Base-by-base conservation (phyloP, 2,797 vertebrate species). In the Tragopan temminckii region DNA sequence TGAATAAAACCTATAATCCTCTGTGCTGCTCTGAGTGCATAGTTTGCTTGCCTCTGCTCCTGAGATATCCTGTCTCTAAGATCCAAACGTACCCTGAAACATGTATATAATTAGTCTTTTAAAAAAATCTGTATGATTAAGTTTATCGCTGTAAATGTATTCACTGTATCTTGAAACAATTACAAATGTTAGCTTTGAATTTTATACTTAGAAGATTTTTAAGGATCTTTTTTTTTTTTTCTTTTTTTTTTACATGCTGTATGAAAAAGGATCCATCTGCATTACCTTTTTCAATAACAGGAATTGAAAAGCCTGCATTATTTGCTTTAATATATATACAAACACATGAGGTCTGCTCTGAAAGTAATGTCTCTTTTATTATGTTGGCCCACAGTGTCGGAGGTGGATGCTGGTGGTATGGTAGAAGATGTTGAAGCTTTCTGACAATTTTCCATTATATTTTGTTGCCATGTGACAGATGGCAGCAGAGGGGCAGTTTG, bases 81-180 rank as follows among this genome's bases (percentile, higher is more conserved):
- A 29, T 52, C 25, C 50, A 52, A 52, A 52, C 4, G 8, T 52
- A 52, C 13, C 14, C 50, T 52, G 25, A 27, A 52, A 29, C 50
- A 52, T 16, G 27, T n/a, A 74, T 14, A 16, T 67, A 40, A 36
- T 11, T 19, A 36, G 14, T 66, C 17, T 64, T 83, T 72, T 61
- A 17, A 27, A 17, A 79, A 84, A 86, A 55, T 35, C 16, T 31
- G 8, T 55, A 14, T n/a, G 9, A 58, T 82, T 85, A 89, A 82
- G 82, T 85, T 76, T 67, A 77, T 38, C 36, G 29, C n/a, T 67
- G 77, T 70, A 53, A 83, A 90, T 15, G 55, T 88, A 85, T 81
- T 85, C 23, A 36, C 24, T 89, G 62, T 76, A 80, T 80, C 59
- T 69, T 63, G 42, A 87, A 81, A 81, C 29, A 81, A 77, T 63